A percentile compares a stretch with the other conserved stretches of the same genome.
These are phyloP conservation scores for Chionoecetes opilio DNA, from an alignment of 1,140 invertebrate species.

Conservation along the genomic window DNA sequence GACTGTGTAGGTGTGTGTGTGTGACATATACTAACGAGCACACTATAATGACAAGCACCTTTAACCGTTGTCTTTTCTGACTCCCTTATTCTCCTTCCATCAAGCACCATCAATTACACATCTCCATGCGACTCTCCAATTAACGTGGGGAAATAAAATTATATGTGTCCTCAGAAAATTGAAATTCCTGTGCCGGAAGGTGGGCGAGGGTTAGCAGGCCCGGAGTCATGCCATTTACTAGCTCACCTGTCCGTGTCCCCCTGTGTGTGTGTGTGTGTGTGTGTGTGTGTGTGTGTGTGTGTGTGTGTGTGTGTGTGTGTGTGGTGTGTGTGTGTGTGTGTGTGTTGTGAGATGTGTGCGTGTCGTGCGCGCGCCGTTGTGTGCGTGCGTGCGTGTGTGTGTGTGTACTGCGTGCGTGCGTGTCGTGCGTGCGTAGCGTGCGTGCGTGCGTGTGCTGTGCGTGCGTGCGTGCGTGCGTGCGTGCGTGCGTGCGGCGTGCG, in stretches of 20 bases:
- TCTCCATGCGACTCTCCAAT: background rate
- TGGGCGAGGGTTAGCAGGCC: background rate
- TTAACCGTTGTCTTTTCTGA: background rate
- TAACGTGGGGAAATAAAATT: background rate
- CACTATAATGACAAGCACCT: background rate
- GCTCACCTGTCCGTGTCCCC: background rate
- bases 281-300: no score
- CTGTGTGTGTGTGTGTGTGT: no score
- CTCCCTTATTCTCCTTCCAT: background rate
- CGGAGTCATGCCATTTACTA: constrained; percentile 4
- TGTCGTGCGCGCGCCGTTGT: no score
- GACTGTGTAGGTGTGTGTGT: background rate
- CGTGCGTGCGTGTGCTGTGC: no score
- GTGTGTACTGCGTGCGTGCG: no score
- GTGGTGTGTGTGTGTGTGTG: no score
- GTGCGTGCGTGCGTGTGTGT: no score
- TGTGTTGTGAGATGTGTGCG: no score
- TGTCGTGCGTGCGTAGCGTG: no score
- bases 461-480: no score
- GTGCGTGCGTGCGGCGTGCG: no score
- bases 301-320: no score
- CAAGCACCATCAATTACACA: background rate
- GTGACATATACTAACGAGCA: background rate
- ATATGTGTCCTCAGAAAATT: background rate
- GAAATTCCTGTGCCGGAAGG: background rate